Evolutionary conservation across 2,888 invertebrate genomes (phyloP), one percentile per base, ranked within the genome.

Genomic region (Charanyca ferruginea): DNA sequence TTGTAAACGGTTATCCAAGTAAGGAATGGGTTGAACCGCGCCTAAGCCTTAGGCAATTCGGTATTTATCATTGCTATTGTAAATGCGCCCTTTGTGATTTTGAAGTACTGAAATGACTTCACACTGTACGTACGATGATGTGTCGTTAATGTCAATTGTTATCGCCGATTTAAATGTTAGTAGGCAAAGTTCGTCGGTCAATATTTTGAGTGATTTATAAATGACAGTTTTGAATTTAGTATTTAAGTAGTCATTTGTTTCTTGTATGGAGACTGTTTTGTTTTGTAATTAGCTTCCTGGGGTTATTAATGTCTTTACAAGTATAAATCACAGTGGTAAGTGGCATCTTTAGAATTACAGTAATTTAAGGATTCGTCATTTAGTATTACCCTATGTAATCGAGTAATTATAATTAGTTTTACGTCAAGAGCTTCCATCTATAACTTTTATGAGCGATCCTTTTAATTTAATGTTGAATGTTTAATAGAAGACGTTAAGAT

Each of bases 1-100:
- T 68, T 69, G 74, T 73, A 60, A 79, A 61, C 89, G 89, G 91
- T 69, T 66, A 66, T 53, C 64, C 52, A 67, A 77, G 81, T 84
- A 84, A 83, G 84, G 83, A 87, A 87, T 87, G 85, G 87, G 84
- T 83, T 81, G 87, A 86, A 87, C 84, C 85, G 87, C 87, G 89
- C 87, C 88, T 88, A 84, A 85, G 93, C 94, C 93, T 83, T 85
- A 74, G 90, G 94, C 93, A 83, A 89, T 90, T 81, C 82, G 83
- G 91, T 91, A 91, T 93, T 93, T 93, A 93, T 93, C 92, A 93
- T 90, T 91, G 85, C 87, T 85, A 89, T 92, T 93, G 91, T 91
- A 85, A 85, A 87, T 86, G 79, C 83, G 88, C 89, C 90, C 90
- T 91, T 91, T 88, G 83, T 85, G 77, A 77, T 77, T 74, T 82